Percentiles rank a stretch among this genome's conserved stretches.
Conservation (phyloP, 2,797 vertebrate genomes). For the Coranthus polyacanthus region DNA sequence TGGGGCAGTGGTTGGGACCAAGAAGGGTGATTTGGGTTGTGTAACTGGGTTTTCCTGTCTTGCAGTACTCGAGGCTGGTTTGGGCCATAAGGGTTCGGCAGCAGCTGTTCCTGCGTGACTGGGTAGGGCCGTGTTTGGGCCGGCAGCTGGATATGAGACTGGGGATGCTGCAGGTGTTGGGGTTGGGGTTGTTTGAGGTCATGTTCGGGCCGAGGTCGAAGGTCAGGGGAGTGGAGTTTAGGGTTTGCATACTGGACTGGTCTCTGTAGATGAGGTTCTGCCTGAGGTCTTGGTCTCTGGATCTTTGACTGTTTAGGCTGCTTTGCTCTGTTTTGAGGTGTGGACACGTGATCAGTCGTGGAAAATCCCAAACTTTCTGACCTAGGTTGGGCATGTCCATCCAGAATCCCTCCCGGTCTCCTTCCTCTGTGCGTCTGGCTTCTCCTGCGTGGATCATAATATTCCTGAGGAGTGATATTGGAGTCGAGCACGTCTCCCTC, state of each 20-base stretch:
- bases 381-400: conserved; percentile 3
- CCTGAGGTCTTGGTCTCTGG: conserved; percentile 16
- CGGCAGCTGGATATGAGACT: conserved; percentile 18
- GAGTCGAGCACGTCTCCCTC: neutral
- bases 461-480: conserved; percentile 35
- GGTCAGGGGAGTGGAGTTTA: neutral
- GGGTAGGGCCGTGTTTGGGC: conserved; percentile 18
- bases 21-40: no score
- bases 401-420: conserved; percentile 28
- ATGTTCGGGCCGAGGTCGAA: neutral
- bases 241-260: conserved; percentile 9
- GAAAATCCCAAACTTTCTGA: neutral
- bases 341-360: conserved; percentile 13
- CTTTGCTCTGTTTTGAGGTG: conserved; percentile 12
- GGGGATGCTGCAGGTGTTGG: conserved; percentile 1
- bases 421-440: conserved; percentile 26
- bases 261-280: conserved; percentile 5
- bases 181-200: no score
- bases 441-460: conserved; percentile 31
- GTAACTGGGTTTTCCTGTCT: no score
- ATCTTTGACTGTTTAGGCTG: conserved; percentile 40
- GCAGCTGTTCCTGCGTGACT: conserved; percentile 17
- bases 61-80: no score
- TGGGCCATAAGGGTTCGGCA: no score
- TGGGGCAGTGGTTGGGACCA: no score